These are phyloP conservation scores for Brachionus manjavacas DNA, from an alignment of 1,140 invertebrate species.

Conservation along the genomic window DNA sequence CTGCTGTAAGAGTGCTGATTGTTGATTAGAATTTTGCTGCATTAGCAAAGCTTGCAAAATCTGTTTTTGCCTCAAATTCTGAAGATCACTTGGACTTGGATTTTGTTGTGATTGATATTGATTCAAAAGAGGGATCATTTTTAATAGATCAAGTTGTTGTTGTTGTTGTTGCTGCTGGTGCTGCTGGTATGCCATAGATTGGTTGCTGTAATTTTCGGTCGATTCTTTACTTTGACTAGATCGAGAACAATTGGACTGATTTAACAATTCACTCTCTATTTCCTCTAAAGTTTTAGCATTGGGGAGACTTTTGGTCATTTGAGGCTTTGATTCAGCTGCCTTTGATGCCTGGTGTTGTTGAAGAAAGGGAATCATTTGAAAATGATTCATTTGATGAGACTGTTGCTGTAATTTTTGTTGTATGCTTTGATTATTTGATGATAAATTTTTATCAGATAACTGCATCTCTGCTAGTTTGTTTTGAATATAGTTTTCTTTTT, in stretches of 20 bases:
- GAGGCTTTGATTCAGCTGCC: neutral
- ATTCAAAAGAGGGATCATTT: neutral
- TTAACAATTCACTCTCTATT: slow-evolving; percentile 36
- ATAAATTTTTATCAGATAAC: neutral
- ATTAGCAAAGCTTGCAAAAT: neutral
- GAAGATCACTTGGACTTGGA: neutral
- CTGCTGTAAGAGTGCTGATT: neutral
- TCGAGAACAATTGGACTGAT: slow-evolving; percentile 4
- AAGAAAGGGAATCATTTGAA: neutral
- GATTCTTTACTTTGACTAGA: neutral
- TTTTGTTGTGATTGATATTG: slow-evolving; percentile 7
- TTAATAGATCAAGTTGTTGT: neutral
- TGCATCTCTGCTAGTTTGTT: slow-evolving; percentile 21
- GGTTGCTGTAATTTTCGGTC: neutral
- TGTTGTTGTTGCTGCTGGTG: neutral
- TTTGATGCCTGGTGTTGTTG: neutral
- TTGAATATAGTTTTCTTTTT: slow-evolving; percentile 30
- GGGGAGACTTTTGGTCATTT: slow-evolving; percentile 21
- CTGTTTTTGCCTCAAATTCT: neutral
- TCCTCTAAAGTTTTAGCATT: slow-evolving; percentile 40
- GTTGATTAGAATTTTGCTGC: slow-evolving; percentile 5
- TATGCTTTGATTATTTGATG: neutral
- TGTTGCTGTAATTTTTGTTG: neutral
- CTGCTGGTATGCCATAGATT: neutral
- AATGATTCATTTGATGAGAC: neutral